These are phyloP conservation scores for Sebastes oblongus DNA, from an alignment of 2,797 vertebrate genomes.

Conservation along the genomic window DNA sequence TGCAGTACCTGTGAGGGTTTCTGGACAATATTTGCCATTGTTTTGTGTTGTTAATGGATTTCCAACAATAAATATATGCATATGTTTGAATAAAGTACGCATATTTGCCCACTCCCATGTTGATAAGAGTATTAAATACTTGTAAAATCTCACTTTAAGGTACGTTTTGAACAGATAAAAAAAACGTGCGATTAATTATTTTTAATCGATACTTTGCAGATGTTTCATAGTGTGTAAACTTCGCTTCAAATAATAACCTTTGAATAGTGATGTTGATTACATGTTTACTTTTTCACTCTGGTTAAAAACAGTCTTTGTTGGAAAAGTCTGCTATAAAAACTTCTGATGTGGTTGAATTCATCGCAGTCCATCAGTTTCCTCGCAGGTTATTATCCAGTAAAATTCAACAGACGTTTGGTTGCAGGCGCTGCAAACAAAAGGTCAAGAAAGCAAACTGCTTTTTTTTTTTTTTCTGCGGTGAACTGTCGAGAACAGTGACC, in stretches of 20 bases:
- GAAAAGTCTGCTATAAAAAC: conserved; percentile 18
- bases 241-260: background rate
- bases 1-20: no score
- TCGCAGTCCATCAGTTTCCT: conserved; percentile 19
- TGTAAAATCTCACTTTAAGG: no score
- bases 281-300: conserved; percentile 15
- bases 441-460: conserved; percentile 65
- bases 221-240: conserved; percentile 6
- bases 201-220: background rate
- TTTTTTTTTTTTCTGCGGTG: conserved; percentile 38
- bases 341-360: conserved; percentile 35
- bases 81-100: no score
- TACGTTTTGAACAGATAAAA: no score
- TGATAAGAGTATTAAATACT: no score
- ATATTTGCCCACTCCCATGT: no score
- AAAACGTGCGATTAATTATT: no score
- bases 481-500: conserved; percentile 71
- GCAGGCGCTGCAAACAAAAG: conserved; percentile 63
- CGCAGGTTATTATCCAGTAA: conserved; percentile 52
- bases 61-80: no score
- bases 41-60: no score
- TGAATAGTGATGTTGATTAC: background rate
- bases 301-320: conserved; percentile 20
- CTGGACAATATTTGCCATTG: no score
- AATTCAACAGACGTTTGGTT: conserved; percentile 58